Percentiles rank a stretch among this genome's conserved stretches.
Conservation (phyloP, 1,140 invertebrate species). For the Drosophila pseudoobscura region DNA sequence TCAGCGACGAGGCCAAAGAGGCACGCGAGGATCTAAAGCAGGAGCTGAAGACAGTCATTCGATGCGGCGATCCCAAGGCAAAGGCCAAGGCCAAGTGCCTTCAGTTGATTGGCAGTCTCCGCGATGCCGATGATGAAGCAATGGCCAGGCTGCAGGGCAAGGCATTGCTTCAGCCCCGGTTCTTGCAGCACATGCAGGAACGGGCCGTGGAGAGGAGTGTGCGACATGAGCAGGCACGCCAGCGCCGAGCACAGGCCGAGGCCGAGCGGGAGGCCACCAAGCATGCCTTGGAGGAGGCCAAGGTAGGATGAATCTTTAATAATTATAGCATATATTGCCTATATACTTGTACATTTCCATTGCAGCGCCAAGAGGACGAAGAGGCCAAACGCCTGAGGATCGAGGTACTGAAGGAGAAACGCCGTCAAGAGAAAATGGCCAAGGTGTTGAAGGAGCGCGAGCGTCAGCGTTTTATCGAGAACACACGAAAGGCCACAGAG, state of each 20-base stretch:
- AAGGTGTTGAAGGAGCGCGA: conserved; percentile 85
- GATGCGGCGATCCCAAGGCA: conserved; percentile 85
- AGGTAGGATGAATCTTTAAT: conserved; percentile 47
- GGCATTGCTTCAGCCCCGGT: conserved; percentile 86
- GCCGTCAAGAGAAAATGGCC: conserved; percentile 86
- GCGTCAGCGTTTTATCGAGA: conserved; percentile 84
- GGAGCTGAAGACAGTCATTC: conserved; percentile 85
- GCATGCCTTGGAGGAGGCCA: conserved; percentile 84
- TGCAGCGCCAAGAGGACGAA: conserved; percentile 84
- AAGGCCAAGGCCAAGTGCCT: conserved; percentile 85
- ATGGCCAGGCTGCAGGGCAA: conserved; percentile 83
- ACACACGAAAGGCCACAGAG: conserved; percentile 85
- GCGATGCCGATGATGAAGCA: conserved; percentile 77
- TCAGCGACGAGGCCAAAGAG: conserved; percentile 85
- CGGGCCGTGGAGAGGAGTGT: conserved; percentile 86
- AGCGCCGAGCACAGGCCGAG: conserved; percentile 86
- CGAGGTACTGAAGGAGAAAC: conserved; percentile 85
- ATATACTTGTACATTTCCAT: neutral
- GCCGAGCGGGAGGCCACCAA: conserved; percentile 85
- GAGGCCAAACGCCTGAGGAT: conserved; percentile 86
- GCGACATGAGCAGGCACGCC: conserved; percentile 86
- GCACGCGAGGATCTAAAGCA: conserved; percentile 85
- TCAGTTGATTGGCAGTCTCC: conserved; percentile 84
- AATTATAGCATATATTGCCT: neutral
- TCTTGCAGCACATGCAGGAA: conserved; percentile 87